Conservation (phyloP, 2,888 invertebrate species). For the Chromoteleia sp. region DNA sequence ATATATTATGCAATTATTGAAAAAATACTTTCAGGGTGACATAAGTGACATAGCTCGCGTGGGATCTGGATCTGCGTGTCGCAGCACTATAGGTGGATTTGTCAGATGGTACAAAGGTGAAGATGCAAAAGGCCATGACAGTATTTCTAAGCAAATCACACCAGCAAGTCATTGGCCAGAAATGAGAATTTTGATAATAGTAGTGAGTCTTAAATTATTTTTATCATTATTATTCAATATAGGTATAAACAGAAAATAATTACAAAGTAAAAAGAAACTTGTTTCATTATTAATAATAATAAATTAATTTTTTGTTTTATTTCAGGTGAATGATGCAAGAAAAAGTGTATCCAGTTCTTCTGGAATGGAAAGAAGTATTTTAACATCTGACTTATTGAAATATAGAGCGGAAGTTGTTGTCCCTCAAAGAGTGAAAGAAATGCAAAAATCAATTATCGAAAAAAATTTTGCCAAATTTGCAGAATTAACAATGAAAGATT, state of each 20-base stretch:
- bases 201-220: slow-evolving; percentile 87
- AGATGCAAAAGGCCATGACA: slow-evolving; percentile 89
- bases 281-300: too few species aligned
- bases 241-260: too few species aligned
- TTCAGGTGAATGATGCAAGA: slow-evolving; percentile 88
- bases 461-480: slow-evolving; percentile 94
- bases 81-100: slow-evolving; percentile 97
- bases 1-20: too few species aligned
- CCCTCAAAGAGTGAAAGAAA: slow-evolving; percentile 88
- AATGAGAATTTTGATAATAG: slow-evolving; percentile 94
- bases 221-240: too few species aligned
- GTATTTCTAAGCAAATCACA: slow-evolving; percentile 90
- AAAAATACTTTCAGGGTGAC: slow-evolving; percentile 86
- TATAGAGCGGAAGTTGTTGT: slow-evolving; percentile 90
- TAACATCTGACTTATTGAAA: slow-evolving; percentile 93
- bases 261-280: neutral
- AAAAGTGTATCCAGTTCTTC: slow-evolving; percentile 94
- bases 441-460: slow-evolving; percentile 88
- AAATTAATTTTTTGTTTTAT: too few species aligned
- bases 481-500: slow-evolving; percentile 98
- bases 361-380: slow-evolving; percentile 93
- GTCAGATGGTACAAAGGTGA: slow-evolving; percentile 95
- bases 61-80: slow-evolving; percentile 98
- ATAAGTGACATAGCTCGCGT: slow-evolving; percentile 92
- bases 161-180: slow-evolving; percentile 94